phyloP scores from a whole-genome alignment of 1,140 invertebrate genomes.

The Halesus radiatus region DNA sequence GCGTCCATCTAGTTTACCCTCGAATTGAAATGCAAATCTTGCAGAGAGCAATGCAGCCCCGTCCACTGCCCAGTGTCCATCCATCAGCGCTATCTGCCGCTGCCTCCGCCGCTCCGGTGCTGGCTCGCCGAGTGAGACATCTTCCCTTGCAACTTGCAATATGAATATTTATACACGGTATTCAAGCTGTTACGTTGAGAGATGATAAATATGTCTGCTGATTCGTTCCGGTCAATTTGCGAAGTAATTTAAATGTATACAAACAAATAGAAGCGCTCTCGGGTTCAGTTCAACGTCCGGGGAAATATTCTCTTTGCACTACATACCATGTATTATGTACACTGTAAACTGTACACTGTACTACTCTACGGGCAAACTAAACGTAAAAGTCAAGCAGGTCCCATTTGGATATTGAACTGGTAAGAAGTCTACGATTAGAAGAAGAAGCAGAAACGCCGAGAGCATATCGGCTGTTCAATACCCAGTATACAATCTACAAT shows the following conservation, averaged over 20 bases:
- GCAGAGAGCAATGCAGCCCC: background rate
- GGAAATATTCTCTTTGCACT: background rate
- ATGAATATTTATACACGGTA: background rate
- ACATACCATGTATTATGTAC: too few relatives aligned
- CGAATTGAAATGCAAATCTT: background rate
- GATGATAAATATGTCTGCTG: slow-evolving; percentile 19
- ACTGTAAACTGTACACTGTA: too few relatives aligned
- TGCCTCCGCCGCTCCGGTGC: too few relatives aligned
- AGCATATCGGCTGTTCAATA: too few relatives aligned
- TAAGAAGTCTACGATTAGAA: too few relatives aligned
- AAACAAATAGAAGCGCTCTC: background rate
- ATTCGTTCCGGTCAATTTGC: slow-evolving; percentile 13
- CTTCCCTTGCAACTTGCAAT: background rate
- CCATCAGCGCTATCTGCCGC: background rate
- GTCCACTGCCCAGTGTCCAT: background rate
- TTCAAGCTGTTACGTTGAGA: background rate
- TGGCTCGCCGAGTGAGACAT: too few relatives aligned
- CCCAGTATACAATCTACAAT: too few relatives aligned
- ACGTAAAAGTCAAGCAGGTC: too few relatives aligned
- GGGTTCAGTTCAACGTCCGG: slow-evolving; percentile 19
- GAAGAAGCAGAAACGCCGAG: too few relatives aligned
- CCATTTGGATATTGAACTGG: too few relatives aligned
- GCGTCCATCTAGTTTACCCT: too few relatives aligned
- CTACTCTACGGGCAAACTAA: too few relatives aligned
- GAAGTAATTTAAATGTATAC: slow-evolving; percentile 20